phyloP scores from a whole-genome alignment of 2,797 vertebrate species.

The Propithecus perrieri region DNA sequence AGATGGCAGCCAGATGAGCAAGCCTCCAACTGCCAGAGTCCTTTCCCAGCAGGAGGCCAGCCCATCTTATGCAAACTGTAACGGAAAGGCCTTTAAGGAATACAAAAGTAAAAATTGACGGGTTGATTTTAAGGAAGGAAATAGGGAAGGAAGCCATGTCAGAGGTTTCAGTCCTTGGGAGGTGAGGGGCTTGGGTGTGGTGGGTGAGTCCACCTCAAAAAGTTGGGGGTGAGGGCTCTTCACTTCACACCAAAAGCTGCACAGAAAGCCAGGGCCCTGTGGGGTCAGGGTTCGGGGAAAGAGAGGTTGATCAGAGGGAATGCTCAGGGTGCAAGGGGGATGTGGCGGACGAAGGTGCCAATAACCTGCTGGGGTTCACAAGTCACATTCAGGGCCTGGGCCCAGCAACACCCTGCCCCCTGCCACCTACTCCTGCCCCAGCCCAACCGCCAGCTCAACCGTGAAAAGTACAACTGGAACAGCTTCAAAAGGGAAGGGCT shows the following conservation, averaged over 20 bases:
- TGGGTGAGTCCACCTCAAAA: background rate
- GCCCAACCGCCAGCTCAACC: background rate
- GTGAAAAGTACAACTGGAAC: background rate
- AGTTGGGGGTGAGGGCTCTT: background rate
- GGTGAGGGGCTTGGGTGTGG: background rate
- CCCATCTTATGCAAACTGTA: background rate
- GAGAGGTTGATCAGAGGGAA: background rate
- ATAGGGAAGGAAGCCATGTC: background rate
- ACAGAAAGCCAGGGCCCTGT: background rate
- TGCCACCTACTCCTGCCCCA: background rate
- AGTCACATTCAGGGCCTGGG: background rate
- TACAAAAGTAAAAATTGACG: background rate
- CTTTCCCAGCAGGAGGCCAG: background rate
- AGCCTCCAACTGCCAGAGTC: background rate
- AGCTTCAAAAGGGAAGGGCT: background rate
- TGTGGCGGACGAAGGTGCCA: background rate
- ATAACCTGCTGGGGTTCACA: background rate
- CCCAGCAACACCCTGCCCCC: background rate
- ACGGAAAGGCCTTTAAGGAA: background rate
- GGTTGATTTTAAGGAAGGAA: slow-evolving; percentile 49
- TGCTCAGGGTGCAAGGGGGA: background rate
- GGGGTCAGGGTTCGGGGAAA: accelerated
- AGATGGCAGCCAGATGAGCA: background rate
- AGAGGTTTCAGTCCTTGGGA: background rate
- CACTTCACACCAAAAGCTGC: background rate